phyloP scores from a whole-genome alignment of 2,113 vertebrate genomes.

The Cacatua alba region DNA sequence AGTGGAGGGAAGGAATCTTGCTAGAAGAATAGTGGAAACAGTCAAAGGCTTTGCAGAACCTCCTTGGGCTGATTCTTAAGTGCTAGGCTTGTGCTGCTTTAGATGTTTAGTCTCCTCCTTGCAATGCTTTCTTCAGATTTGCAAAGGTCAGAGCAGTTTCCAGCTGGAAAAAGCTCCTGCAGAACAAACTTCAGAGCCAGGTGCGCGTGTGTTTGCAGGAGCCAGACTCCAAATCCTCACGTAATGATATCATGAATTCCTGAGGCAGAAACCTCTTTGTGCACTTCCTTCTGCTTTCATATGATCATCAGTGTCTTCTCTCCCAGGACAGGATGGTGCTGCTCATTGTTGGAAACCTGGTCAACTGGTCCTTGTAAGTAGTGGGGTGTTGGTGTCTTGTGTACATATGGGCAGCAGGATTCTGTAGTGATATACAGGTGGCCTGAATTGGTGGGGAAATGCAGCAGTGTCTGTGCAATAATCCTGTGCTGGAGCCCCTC shows the following conservation, averaged over 20 bases:
- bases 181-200: background rate
- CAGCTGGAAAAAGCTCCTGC: background rate
- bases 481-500: background rate
- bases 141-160: background rate
- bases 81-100: background rate
- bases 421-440: background rate
- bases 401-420: background rate
- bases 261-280: background rate
- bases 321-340: constrained; percentile 83
- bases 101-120: background rate
- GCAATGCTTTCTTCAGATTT: background rate
- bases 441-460: background rate
- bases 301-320: background rate
- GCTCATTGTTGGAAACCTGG: constrained; percentile 79
- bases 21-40: background rate
- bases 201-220: background rate
- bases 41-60: background rate
- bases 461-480: background rate
- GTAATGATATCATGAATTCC: background rate
- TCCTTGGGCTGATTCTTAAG: background rate
- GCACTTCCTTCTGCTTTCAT: background rate
- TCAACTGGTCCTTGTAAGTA: constrained; percentile 87
- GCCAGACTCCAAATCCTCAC: background rate
- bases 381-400: background rate
- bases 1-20: background rate